A percentile compares a stretch with the other conserved stretches of the same genome.
Conservation (phyloP, 2,797 vertebrate species). For the Prunella strophiata region DNA sequence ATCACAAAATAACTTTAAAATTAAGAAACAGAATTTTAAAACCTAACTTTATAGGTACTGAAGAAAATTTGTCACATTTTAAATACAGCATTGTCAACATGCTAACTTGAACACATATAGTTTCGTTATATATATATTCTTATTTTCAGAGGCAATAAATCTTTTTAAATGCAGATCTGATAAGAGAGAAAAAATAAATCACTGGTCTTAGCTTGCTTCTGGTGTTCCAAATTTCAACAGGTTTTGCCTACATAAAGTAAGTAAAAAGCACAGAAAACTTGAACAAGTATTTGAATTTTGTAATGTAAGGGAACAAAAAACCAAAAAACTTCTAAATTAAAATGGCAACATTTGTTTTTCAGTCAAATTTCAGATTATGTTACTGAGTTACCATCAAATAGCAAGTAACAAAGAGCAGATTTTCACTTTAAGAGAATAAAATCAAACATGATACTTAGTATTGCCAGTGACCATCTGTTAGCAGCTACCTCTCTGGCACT, state of each 20-base stretch:
- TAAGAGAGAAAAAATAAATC: not conserved
- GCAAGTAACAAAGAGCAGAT: not conserved
- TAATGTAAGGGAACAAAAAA: not conserved
- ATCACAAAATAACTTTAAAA: not conserved
- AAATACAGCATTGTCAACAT: not conserved
- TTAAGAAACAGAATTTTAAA: not conserved
- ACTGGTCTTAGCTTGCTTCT: not conserved
- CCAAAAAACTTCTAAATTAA: not conserved
- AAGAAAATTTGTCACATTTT: not conserved
- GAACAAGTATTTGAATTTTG: not conserved
- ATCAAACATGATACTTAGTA: not conserved
- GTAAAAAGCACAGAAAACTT: not conserved
- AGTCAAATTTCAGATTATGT: not conserved
- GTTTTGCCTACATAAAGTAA: not conserved
- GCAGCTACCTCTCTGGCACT: not conserved
- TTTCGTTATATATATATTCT: not conserved
- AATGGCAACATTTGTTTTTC: not conserved
- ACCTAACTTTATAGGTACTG: not conserved
- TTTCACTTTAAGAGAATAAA: not conserved
- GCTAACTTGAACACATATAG: not conserved
- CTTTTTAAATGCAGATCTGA: not conserved
- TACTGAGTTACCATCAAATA: not conserved
- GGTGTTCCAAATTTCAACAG: not conserved
- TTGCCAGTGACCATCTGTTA: constrained; percentile 31
- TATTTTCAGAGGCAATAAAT: not conserved